These are phyloP conservation scores for Mylabris sibirica DNA, from an alignment of 2,888 invertebrate genomes.

Conservation along the genomic window DNA sequence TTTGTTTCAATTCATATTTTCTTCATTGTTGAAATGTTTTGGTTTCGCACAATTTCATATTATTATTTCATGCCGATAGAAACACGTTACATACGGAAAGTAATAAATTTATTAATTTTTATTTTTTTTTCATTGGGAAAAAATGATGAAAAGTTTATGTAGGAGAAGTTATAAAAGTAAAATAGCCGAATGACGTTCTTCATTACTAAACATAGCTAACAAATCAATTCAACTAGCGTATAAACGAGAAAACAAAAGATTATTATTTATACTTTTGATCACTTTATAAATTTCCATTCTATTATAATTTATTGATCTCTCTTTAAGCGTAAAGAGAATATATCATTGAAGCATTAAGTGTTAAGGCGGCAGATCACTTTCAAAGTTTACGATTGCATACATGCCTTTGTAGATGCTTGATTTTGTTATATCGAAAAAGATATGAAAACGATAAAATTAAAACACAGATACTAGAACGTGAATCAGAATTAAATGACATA, in stretches of 20 bases:
- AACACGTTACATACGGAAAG: neutral
- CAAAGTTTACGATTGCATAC: neutral
- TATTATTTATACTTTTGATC: neutral
- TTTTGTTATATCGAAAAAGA: no score
- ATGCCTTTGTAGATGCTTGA: no score
- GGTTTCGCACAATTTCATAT: conserved; percentile 7
- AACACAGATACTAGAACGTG: no score
- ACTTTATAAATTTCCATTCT: neutral
- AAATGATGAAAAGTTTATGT: conserved; percentile 25
- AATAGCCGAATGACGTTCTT: conserved; percentile 32
- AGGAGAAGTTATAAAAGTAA: conserved; percentile 24
- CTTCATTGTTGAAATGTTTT: neutral
- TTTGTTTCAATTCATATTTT: conserved; percentile 5
- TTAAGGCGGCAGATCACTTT: neutral
- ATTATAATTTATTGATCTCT: neutral
- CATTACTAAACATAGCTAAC: conserved; percentile 33
- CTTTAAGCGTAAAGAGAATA: neutral
- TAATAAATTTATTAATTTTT: neutral
- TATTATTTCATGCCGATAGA: neutral
- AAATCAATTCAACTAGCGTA: conserved; percentile 37
- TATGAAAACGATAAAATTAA: no score
- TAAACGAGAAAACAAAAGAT: neutral
- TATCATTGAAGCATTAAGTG: neutral
- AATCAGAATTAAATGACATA: no score
- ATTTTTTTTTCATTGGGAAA: no score